Percentiles rank a stretch among this genome's conserved stretches.
Conservation (phyloP, 2,797 vertebrate genomes). For the Echeneis naucrates region DNA sequence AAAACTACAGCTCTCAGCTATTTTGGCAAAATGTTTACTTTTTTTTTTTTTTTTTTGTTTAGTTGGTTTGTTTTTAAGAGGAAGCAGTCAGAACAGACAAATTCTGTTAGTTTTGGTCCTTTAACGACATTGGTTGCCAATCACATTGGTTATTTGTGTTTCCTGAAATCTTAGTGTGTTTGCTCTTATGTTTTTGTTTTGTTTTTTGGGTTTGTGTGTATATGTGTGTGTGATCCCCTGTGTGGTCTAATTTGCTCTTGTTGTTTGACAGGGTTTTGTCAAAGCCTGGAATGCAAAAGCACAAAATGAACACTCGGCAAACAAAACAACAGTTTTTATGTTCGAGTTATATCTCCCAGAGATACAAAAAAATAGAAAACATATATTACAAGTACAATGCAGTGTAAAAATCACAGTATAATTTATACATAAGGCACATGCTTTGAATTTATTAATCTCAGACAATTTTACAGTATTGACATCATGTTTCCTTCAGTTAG, state of each 20-base stretch:
- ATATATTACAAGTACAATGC: conserved; percentile 40
- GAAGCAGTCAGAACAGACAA: no score
- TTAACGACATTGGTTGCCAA: no score
- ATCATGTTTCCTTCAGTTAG: conserved; percentile 49
- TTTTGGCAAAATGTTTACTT: no score
- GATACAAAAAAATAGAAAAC: conserved; percentile 68
- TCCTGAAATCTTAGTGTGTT: background rate
- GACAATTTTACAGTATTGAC: conserved; percentile 36
- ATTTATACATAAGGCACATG: conserved; percentile 56
- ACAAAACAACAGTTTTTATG: conserved; percentile 56
- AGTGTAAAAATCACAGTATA: conserved; percentile 27
- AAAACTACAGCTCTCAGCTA: no score
- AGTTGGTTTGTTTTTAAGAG: no score
- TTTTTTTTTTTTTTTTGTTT: no score
- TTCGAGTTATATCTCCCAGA: conserved; percentile 60
- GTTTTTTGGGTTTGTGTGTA: no score
- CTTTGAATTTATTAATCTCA: conserved; percentile 38
- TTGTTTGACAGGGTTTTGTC: background rate
- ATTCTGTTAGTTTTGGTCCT: no score
- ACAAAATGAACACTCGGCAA: conserved; percentile 25
- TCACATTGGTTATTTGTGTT: background rate
- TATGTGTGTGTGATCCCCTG: background rate
- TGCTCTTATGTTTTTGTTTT: background rate
- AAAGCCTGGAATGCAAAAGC: conserved; percentile 2
- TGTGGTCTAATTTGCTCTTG: background rate